These are phyloP conservation scores for Agraylea sexmaculata DNA, from an alignment of 1,140 invertebrate species.

Conservation along the genomic window DNA sequence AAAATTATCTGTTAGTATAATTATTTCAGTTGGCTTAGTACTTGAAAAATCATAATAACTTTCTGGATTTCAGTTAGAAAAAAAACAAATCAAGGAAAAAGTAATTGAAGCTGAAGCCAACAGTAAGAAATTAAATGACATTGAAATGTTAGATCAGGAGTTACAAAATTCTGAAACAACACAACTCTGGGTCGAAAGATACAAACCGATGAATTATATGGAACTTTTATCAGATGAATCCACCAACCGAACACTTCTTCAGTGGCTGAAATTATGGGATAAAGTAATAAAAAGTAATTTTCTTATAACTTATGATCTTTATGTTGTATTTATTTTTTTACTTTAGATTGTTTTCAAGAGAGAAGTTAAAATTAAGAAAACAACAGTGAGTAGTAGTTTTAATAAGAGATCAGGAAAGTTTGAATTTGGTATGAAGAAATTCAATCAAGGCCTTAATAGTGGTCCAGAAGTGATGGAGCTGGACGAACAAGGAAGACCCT, in stretches of 20 bases:
- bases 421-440: conserved; percentile 27
- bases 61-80: no score
- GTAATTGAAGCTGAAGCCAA: no score
- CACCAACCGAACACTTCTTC: conserved; percentile 73
- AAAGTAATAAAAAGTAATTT: conserved; percentile 41
- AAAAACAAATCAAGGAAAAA: no score
- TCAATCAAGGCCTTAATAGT: conserved; percentile 28
- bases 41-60: neutral
- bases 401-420: conserved; percentile 36
- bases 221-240: conserved; percentile 87
- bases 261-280: conserved; percentile 94
- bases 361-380: conserved; percentile 35
- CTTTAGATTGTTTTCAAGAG: conserved; percentile 44
- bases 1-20: conserved; percentile 46
- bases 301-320: neutral
- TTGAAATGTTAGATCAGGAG: no score
- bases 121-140: no score
- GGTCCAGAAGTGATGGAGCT: no score
- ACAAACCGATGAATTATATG: conserved; percentile 70
- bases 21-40: conserved; percentile 10
- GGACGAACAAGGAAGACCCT: conserved; percentile 53
- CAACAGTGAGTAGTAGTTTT: conserved; percentile 37
- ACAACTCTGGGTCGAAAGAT: conserved; percentile 84
- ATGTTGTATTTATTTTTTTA: neutral
- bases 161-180: conserved; percentile 20